These are phyloP conservation scores for Ceryle rudis DNA, from an alignment of 2,797 vertebrate genomes.

Conservation along the genomic window DNA sequence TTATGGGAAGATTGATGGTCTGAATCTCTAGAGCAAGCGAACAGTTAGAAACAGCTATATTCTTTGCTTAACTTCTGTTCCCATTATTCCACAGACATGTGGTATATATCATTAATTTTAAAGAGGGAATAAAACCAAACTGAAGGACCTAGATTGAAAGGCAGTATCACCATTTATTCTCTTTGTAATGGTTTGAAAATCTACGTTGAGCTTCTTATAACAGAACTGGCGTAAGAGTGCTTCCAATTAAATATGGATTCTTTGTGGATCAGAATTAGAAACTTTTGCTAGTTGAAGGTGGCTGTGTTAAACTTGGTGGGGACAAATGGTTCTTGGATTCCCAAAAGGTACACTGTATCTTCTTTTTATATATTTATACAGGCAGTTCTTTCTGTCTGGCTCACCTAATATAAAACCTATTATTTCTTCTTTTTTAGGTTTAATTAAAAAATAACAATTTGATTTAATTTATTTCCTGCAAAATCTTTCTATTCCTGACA, in stretches of 20 bases:
- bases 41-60: background rate
- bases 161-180: constrained; percentile 7
- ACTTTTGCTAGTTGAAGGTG: constrained; percentile 26
- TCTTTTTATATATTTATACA: background rate
- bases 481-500: background rate
- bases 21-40: background rate
- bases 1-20: constrained; percentile 45
- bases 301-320: background rate
- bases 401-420: background rate
- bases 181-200: constrained; percentile 26
- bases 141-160: constrained; percentile 46
- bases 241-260: constrained; percentile 43
- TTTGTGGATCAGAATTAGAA: constrained; percentile 9
- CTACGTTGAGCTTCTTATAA: background rate
- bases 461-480: constrained; percentile 21
- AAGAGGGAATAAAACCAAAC: constrained; percentile 53
- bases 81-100: constrained; percentile 6
- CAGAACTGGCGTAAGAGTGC: constrained; percentile 11
- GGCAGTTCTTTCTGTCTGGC: background rate
- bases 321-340: constrained; percentile 27
- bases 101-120: constrained; percentile 66
- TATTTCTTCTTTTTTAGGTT: background rate
- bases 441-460: constrained; percentile 1
- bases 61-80: constrained; percentile 37
- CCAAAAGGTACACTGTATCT: background rate